These are phyloP conservation scores for Eumaeus atala DNA, from an alignment of 1,140 invertebrate species.

Conservation along the genomic window DNA sequence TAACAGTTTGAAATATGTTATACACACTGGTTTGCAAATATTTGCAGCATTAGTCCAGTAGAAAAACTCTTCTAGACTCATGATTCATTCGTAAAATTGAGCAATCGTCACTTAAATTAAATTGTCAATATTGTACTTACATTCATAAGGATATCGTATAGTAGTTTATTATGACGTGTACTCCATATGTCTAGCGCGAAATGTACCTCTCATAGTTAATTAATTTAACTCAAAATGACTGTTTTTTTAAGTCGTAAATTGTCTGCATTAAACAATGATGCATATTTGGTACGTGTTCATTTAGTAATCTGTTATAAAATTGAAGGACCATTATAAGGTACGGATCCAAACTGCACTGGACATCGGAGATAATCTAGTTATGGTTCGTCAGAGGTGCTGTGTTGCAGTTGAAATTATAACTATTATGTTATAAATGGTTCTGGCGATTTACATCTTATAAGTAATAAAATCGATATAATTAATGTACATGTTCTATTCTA, in stretches of 20 bases:
- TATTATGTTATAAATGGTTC: slow-evolving; percentile 4
- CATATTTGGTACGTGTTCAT: too few species aligned
- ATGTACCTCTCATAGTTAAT: too few species aligned
- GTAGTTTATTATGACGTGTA: too few species aligned
- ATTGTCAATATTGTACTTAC: slow-evolving; percentile 60
- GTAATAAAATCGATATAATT: slow-evolving; percentile 62
- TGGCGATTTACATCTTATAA: slow-evolving; percentile 37
- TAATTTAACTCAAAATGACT: too few species aligned
- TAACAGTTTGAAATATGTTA: slow-evolving; percentile 6
- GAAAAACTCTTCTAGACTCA: slow-evolving; percentile 23
- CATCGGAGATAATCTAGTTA: slow-evolving; percentile 1
- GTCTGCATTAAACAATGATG: too few species aligned
- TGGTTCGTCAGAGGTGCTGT: background rate
- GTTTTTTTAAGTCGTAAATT: too few species aligned
- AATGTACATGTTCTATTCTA: slow-evolving; percentile 70
- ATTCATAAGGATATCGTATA: slow-evolving; percentile 45
- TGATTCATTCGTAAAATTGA: slow-evolving; percentile 59
- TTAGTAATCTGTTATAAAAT: too few species aligned
- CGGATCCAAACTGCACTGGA: too few species aligned
- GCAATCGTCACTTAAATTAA: slow-evolving; percentile 65
- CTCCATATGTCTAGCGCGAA: too few species aligned
- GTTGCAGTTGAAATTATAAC: slow-evolving; percentile 10
- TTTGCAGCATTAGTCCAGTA: slow-evolving; percentile 9
- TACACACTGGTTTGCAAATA: slow-evolving; percentile 1
- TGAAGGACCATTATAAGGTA: too few species aligned